Percentiles rank a stretch among this genome's conserved stretches.
Conservation (phyloP, 2,888 invertebrate species). For the Watsonalla binaria region DNA sequence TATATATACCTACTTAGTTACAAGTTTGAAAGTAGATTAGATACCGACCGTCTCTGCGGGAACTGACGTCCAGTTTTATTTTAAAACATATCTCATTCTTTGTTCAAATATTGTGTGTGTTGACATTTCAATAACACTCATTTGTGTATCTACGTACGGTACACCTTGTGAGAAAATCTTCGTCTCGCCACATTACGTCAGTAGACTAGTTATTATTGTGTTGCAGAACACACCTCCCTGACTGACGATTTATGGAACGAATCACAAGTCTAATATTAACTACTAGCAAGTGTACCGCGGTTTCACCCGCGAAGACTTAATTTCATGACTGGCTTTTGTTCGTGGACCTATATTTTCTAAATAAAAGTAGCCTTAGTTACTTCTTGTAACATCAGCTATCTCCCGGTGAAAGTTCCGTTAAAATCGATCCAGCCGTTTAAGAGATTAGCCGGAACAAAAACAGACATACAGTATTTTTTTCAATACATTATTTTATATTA, state of each 20-base stretch:
- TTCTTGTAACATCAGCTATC: no score
- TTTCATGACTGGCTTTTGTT: no score
- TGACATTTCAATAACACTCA: slow-evolving; percentile 25
- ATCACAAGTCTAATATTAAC: no score
- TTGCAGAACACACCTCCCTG: not conserved
- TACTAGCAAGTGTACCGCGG: no score
- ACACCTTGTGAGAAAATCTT: not conserved
- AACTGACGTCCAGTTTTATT: slow-evolving; percentile 14
- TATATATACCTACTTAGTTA: not conserved
- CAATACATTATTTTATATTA: no score
- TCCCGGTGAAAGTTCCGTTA: no score
- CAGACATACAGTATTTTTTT: no score
- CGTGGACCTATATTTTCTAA: no score
- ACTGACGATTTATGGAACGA: not conserved
- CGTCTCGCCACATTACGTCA: not conserved
- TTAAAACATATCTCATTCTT: slow-evolving; percentile 16
- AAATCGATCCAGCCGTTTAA: no score
- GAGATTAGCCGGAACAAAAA: no score
- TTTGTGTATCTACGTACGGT: not conserved
- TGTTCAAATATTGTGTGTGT: slow-evolving; percentile 14
- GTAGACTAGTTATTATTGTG: not conserved
- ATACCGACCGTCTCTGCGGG: not conserved
- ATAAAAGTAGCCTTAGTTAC: no score
- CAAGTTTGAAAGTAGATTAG: not conserved
- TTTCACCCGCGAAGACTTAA: no score